Evolutionary conservation across 2,888 invertebrate genomes (phyloP).

Genomic region (Toxonevra muliebris): DNA sequence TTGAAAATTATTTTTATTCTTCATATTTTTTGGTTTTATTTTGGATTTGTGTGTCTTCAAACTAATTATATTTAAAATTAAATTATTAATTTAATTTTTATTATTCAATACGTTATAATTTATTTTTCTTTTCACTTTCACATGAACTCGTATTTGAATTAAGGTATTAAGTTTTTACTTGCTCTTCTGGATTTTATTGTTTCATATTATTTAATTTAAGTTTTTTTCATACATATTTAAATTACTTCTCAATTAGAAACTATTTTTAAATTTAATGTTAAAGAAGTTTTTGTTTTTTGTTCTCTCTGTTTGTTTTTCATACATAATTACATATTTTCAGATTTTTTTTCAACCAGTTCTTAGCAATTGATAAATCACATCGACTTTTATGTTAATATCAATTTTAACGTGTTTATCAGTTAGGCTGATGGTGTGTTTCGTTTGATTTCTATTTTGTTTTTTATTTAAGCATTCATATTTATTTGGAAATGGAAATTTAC

Average conservation of each 20-base stretch:
- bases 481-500: no score
- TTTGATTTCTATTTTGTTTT: no score
- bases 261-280: no score
- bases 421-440: no score
- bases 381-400: no score
- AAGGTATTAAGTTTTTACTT: no score
- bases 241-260: not conserved
- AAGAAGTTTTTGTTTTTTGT: not conserved
- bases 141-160: conserved; percentile 11
- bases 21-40: conserved; percentile 15
- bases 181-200: not conserved
- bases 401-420: no score
- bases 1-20: conserved; percentile 28
- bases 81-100: not conserved
- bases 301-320: not conserved
- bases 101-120: not conserved
- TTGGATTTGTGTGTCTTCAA: conserved; percentile 8
- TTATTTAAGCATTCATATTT: no score
- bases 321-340: not conserved
- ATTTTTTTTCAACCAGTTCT: not conserved
- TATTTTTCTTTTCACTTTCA: conserved; percentile 16
- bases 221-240: not conserved
- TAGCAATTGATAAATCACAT: no score
- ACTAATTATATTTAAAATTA: conserved; percentile 4
- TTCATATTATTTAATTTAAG: not conserved